These are phyloP conservation scores for Nematolebias whitei DNA, from an alignment of 2,113 vertebrate species.

Conservation along the genomic window DNA sequence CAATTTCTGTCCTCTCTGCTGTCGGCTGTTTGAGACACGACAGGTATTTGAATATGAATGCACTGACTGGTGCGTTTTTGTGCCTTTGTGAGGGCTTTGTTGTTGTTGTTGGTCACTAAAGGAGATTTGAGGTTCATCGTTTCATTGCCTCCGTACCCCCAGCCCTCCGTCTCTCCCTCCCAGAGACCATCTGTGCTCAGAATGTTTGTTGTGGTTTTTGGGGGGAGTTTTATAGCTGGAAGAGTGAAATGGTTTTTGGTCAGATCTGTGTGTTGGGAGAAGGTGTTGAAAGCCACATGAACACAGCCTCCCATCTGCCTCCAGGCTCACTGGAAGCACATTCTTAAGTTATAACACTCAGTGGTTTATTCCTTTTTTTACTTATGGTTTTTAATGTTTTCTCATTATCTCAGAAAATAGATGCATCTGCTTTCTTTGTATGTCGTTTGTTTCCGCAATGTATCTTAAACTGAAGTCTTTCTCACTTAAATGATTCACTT, in stretches of 20 bases:
- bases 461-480: constrained; percentile 36
- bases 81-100: not conserved
- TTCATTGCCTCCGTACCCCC: not conserved
- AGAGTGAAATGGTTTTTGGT: constrained; percentile 39
- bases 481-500: constrained; percentile 50
- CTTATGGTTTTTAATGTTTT: not conserved
- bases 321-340: constrained; percentile 23
- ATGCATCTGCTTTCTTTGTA: constrained; percentile 22
- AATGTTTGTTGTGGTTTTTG: constrained; percentile 53
- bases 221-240: constrained; percentile 42
- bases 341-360: not conserved
- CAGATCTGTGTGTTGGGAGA: constrained; percentile 45
- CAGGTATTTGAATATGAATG: constrained; percentile 53
- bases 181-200: constrained; percentile 41
- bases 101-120: constrained; percentile 13
- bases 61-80: constrained; percentile 36
- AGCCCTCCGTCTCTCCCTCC: constrained; percentile 5
- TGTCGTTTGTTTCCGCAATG: constrained; percentile 51
- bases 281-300: constrained; percentile 51
- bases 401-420: not conserved
- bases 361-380: not conserved
- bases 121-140: constrained; percentile 26
- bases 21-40: constrained; percentile 27
- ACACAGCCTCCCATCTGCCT: constrained; percentile 31
- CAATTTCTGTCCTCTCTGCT: constrained; percentile 41